phyloP scores from a whole-genome alignment of 2,888 invertebrate genomes.

The Agonopterix heracliana region DNA sequence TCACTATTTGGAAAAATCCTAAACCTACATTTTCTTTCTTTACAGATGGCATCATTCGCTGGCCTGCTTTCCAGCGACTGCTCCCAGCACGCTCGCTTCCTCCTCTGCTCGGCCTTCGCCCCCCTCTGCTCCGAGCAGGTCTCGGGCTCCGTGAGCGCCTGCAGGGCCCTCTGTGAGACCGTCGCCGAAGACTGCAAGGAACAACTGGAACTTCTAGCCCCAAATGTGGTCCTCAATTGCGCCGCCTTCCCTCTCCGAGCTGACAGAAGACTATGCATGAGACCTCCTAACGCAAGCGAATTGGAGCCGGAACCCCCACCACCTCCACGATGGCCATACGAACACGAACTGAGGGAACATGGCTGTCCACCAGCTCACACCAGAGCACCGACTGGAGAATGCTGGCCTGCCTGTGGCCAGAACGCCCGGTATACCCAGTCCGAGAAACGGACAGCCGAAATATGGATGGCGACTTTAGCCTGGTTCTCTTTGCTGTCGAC shows the following conservation, averaged over 20 bases:
- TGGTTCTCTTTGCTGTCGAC: conserved; percentile 88
- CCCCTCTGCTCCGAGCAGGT: conserved; percentile 94
- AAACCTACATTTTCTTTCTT: conserved; percentile 27
- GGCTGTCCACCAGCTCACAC: conserved; percentile 79
- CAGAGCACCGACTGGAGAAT: conserved; percentile 72
- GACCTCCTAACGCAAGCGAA: conserved; percentile 73
- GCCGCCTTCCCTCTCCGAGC: conserved; percentile 85
- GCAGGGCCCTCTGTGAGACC: conserved; percentile 89
- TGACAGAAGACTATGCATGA: conserved; percentile 85
- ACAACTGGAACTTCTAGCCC: conserved; percentile 82
- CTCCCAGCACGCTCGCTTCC: conserved; percentile 87
- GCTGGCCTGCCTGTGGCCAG: conserved; percentile 80
- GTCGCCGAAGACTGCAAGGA: conserved; percentile 83
- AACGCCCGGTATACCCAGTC: conserved; percentile 80
- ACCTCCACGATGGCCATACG: conserved; percentile 60
- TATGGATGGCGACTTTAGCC: conserved; percentile 86
- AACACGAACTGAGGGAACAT: conserved; percentile 43
- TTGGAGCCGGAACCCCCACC: conserved; percentile 59
- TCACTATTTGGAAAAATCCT: background rate
- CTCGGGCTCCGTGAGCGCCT: conserved; percentile 89
- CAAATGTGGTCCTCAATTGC: conserved; percentile 85
- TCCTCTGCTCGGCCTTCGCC: conserved; percentile 92
- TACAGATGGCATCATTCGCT: conserved; percentile 83
- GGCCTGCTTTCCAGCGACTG: conserved; percentile 87
- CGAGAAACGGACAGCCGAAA: conserved; percentile 82